Percentiles rank a stretch among this genome's conserved stretches.
Conservation (phyloP, 2,888 invertebrate genomes). For the Agrochola lota region DNA sequence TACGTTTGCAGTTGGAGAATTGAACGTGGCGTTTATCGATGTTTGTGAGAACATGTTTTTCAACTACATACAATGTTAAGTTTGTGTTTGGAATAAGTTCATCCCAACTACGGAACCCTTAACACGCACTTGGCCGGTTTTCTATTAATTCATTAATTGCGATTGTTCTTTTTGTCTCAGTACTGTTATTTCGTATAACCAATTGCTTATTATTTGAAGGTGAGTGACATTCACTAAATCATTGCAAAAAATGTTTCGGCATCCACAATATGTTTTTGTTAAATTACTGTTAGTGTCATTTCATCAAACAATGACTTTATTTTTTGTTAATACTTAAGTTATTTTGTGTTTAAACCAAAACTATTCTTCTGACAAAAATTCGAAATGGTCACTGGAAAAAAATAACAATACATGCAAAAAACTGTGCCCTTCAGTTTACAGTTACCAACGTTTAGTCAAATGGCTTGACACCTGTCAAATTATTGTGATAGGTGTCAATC, state of each 20-base stretch:
- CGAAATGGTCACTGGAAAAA: conserved; percentile 32
- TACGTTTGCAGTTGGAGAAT: no score
- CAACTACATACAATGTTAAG: no score
- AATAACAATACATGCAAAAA: not conserved
- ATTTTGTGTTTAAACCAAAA: conserved; percentile 19
- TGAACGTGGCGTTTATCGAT: no score
- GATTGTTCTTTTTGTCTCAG: not conserved
- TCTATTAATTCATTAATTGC: not conserved
- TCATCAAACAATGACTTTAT: conserved; percentile 14
- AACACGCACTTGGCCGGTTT: not conserved
- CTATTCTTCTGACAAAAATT: conserved; percentile 48
- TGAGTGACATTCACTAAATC: not conserved
- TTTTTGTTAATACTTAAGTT: conserved; percentile 12
- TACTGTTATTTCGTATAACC: not conserved
- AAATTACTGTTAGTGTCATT: not conserved
- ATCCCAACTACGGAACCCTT: no score
- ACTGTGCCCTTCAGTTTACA: conserved; percentile 1
- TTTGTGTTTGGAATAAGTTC: no score
- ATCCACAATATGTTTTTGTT: not conserved
- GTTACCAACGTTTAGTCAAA: not conserved
- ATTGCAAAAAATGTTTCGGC: not conserved
- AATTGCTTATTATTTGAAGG: conserved; percentile 1
- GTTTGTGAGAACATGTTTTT: no score
- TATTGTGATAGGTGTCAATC: conserved; percentile 45
- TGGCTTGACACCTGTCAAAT: conserved; percentile 18